These are phyloP conservation scores for Zaprionus camerounensis DNA, from an alignment of 1,140 invertebrate species.

Conservation along the genomic window DNA sequence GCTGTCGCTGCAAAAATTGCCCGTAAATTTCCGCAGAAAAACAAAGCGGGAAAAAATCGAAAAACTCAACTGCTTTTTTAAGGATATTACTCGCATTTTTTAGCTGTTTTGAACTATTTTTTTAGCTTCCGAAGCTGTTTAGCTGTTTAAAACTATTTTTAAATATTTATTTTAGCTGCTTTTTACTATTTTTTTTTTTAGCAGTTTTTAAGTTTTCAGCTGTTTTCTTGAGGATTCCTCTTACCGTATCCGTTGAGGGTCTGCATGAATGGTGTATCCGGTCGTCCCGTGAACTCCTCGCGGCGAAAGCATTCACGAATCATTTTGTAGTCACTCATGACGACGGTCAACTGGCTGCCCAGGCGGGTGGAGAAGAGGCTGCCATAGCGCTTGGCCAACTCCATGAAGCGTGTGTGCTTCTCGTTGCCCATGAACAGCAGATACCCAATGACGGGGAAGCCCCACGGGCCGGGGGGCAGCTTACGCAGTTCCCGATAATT, in stretches of 20 bases:
- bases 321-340: slow-evolving; percentile 92
- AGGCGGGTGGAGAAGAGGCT: slow-evolving; percentile 91
- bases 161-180: background rate
- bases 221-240: slow-evolving; percentile 19
- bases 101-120: background rate
- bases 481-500: slow-evolving; percentile 85
- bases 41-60: background rate
- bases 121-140: background rate
- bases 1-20: background rate
- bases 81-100: too few relatives aligned
- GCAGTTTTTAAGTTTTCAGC: background rate
- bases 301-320: slow-evolving; percentile 93
- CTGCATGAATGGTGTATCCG: slow-evolving; percentile 92
- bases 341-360: slow-evolving; percentile 92
- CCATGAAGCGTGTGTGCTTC: slow-evolving; percentile 91
- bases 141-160: background rate
- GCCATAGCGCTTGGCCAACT: slow-evolving; percentile 91
- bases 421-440: slow-evolving; percentile 91
- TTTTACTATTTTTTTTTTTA: background rate
- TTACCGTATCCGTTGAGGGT: slow-evolving; percentile 96
- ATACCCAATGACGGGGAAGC: slow-evolving; percentile 92
- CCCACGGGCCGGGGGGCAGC: slow-evolving; percentile 94
- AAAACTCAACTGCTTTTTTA: background rate
- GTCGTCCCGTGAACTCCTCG: slow-evolving; percentile 94
- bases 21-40: background rate